Base-by-base conservation (phyloP, 2,888 invertebrate genomes). In the Tachina grossa region DNA sequence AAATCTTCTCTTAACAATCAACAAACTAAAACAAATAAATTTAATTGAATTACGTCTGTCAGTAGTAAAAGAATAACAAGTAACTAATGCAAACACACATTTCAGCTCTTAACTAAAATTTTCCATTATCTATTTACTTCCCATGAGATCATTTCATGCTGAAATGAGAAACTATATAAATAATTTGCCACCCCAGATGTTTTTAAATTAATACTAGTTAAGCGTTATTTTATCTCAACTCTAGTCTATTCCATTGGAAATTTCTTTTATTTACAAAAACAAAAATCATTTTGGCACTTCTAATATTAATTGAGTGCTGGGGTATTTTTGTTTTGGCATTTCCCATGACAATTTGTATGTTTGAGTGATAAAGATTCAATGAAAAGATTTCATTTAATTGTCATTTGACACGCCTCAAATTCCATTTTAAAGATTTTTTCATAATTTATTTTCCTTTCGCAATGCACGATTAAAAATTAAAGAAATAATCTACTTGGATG, bases 291-390 rank as follows among this genome's bases (percentile, higher is more conserved):
- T 69, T 76, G 61, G 45, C 61, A 59, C 69, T 59, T 49, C 14
- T 41, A 57, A 49, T 63, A 43, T 55, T 8, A 71, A 57, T 63
- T 72, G 47, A 61, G 6, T n/a, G 31, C 72, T 49, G 14, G 63
- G 81, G 41, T 66, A 79, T 22, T 22, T 2, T 79, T 81, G 68
- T 78, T 59, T 71, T 75, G 78, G 68, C 78, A 79, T 85, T 85
- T 85, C 85, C 79, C 85, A 85, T 85, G 85, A 79, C 82, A 79
- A 82, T 82, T 85, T 75, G 49, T 3, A 45, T 11, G 55, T 57
- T 19, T 69, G 69, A 55, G 51, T 78, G 31, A 55, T 45, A 53
- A 63, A 53, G 45, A 45, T 45, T 2, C 16, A 45, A n/a, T 47
- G 43, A 72, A 72, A 74, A 74, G 57, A 74, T 74, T 51, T 43